phyloP scores from a whole-genome alignment of 2,113 vertebrate genomes.

The Physeter macrocephalus region DNA sequence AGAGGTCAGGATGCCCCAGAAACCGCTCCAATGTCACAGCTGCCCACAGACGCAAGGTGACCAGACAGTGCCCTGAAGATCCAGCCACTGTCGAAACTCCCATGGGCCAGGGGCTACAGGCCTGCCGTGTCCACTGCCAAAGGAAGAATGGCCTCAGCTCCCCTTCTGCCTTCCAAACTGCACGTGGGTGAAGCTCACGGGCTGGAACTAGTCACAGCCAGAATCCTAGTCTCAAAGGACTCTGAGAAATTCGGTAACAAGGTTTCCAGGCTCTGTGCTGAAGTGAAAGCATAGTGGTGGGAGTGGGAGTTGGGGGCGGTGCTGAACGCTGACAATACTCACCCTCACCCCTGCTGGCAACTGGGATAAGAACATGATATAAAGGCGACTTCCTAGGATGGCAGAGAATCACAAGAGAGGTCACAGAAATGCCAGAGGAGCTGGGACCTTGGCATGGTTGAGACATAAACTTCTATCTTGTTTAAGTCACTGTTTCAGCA shows the following conservation, averaged over 20 bases:
- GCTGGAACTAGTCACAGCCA: not conserved
- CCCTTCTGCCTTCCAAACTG: not conserved
- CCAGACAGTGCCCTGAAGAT: not conserved
- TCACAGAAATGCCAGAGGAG: not conserved
- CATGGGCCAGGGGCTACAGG: not conserved
- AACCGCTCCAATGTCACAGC: not conserved
- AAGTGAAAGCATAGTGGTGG: rapidly evolving
- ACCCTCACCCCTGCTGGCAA: not conserved
- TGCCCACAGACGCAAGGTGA: not conserved
- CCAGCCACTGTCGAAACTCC: not conserved
- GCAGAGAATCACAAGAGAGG: not conserved
- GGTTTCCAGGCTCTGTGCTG: not conserved
- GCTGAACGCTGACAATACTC: not conserved
- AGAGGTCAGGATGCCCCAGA: not conserved
- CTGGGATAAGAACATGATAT: not conserved
- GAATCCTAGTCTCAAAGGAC: not conserved
- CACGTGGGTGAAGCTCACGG: not conserved
- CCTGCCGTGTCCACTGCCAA: not conserved
- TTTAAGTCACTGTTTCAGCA: not conserved
- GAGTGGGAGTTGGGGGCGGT: rapidly evolving
- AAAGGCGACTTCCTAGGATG: not conserved
- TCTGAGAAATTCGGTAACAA: not conserved
- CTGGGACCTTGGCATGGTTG: not conserved
- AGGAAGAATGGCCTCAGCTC: not conserved
- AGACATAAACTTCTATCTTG: not conserved